These are phyloP conservation scores for Lagopus leucura DNA, from an alignment of 2,113 vertebrate genomes.

Conservation along the genomic window DNA sequence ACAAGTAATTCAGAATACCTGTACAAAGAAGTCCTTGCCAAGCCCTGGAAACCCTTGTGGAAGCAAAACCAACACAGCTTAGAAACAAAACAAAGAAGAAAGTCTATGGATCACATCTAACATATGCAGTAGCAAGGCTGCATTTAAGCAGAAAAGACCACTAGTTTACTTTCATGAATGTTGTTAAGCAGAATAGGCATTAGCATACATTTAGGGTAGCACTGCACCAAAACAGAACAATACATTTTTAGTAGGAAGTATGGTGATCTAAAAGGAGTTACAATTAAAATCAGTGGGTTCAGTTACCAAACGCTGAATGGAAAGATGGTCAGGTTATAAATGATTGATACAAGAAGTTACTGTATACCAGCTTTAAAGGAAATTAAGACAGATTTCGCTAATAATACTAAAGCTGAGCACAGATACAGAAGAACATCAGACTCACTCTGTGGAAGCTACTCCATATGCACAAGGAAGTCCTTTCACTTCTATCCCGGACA, in stretches of 20 bases:
- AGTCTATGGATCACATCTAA: neutral
- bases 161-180: slow-evolving; percentile 7
- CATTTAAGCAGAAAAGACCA: slow-evolving; percentile 9
- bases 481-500: neutral
- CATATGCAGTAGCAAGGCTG: neutral
- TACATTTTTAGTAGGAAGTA: neutral
- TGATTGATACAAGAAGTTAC: slow-evolving; percentile 19
- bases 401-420: neutral
- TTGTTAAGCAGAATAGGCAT: slow-evolving; percentile 38
- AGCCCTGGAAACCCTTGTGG: neutral
- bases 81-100: neutral
- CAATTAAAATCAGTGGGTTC: slow-evolving; percentile 30
- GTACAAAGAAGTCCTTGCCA: neutral
- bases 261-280: neutral
- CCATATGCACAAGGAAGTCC: neutral
- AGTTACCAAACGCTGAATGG: slow-evolving; percentile 8
- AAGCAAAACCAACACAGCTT: neutral
- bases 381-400: neutral
- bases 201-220: neutral
- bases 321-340: slow-evolving; percentile 33
- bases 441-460: neutral
- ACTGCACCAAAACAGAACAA: neutral
- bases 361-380: neutral
- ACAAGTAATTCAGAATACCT: neutral
- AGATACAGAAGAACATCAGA: neutral